phyloP scores from a whole-genome alignment of 2,797 vertebrate species.

The Pelochelys cantorii region DNA sequence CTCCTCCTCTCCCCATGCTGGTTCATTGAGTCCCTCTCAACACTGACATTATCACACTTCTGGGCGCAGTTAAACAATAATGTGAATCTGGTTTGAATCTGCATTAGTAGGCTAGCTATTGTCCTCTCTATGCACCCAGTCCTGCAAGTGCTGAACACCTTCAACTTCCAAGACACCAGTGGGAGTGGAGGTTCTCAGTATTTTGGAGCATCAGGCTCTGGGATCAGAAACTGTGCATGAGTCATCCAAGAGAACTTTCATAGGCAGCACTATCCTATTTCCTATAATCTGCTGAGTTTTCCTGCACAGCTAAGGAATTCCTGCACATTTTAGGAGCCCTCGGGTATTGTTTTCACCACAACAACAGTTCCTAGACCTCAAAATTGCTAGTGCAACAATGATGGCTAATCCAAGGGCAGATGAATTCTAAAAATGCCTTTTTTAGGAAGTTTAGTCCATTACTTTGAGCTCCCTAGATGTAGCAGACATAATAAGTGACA shows the following conservation, averaged over 20 bases:
- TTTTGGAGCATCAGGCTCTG: neutral
- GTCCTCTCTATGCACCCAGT: neutral
- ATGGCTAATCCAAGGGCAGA: neutral
- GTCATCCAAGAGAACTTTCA: too few species aligned
- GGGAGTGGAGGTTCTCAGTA: too few species aligned
- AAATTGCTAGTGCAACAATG: rapidly evolving
- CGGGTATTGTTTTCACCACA: neutral
- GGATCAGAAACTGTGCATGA: too few species aligned
- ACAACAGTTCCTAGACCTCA: neutral
- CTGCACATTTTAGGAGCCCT: neutral
- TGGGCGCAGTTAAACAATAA: neutral
- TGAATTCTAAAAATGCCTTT: rapidly evolving
- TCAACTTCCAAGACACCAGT: neutral
- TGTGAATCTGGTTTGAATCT: neutral
- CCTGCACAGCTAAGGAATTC: neutral
- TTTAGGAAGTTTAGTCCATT: neutral
- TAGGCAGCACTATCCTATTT: neutral
- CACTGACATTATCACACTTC: conserved; percentile 3
- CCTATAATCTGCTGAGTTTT: neutral
- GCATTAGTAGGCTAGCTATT: neutral
- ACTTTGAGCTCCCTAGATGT: rapidly evolving
- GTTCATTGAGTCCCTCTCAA: neutral
- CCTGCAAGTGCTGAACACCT: neutral
- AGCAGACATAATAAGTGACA: neutral
- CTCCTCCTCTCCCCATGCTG: neutral